Evolutionary conservation across 1,140 invertebrate species (phyloP), one percentile per base, ranked within the genome.

Genomic region (Pentalonia nigronervosa): DNA sequence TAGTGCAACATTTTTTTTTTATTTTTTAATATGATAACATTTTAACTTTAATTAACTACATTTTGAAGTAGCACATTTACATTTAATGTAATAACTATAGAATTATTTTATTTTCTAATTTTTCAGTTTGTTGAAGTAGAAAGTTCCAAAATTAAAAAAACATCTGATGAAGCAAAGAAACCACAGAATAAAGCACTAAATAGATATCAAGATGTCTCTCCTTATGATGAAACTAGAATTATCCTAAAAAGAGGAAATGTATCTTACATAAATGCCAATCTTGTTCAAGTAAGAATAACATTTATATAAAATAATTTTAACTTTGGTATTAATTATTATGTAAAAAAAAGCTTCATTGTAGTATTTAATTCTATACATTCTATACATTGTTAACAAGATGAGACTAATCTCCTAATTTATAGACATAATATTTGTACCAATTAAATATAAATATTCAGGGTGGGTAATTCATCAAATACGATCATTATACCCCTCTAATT

Each of bases 231-330:
- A 95, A 98, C 97, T 95, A 96, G 99, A 94, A 97, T 99, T 93
- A 96, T 98, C 89, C 95, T 99, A 8, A 95, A 96, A 94, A 96
- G 97, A 94, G 97, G 97, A 93, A 95, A 96, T 67, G 96, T 96
- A 90, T 97, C 98, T 95, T 99, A 99, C 95, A 99, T 99, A 94
- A 99, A 99, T 96, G 98, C 98, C 60, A 99, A 98, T 95, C 95
- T 98, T 93, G 97, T 99, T 93, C 96, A 97, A 96, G 97, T 97
- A 96, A 95, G 94, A 94, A 93, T 94, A 88, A 36, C 0, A 76
- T 34, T 76, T n/a, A 76, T 76, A 1, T n/a, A n/a, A 34, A n/a
- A 76, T 20, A 76, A 76, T 76, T 76, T 76, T 17, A 17, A 67
- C 0, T 67, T 17, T 23, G 21, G 50, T 53, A 53, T 7, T 23